Conservation (phyloP, 2,888 invertebrate species). For the Psylliodes chrysocephalus region DNA sequence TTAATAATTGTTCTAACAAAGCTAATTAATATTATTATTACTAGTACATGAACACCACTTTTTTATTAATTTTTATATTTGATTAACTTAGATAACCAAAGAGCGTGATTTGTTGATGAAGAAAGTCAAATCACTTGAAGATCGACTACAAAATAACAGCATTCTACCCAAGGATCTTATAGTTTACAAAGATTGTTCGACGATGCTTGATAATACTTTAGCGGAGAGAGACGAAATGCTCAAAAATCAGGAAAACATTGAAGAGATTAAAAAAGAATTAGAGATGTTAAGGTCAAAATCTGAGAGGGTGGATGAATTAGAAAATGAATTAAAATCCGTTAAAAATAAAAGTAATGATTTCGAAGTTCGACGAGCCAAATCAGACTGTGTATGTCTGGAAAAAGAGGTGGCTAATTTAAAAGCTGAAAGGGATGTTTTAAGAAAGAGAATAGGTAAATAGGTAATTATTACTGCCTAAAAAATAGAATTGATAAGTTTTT, state of each 20-base stretch:
- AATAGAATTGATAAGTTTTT: too few species aligned
- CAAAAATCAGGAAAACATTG: conserved; percentile 48
- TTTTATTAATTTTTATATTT: too few species aligned
- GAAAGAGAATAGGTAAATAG: conserved; percentile 32
- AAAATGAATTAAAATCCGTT: conserved; percentile 38
- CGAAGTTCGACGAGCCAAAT: conserved; percentile 41
- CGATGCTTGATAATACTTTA: conserved; percentile 51
- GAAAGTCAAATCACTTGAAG: conserved; percentile 52
- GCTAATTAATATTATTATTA: too few species aligned
- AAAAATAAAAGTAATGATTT: conserved; percentile 43
- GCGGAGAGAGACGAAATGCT: conserved; percentile 55
- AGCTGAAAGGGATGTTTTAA: conserved; percentile 48
- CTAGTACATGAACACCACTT: too few species aligned
- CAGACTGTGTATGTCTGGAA: conserved; percentile 44
- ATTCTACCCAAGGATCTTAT: conserved; percentile 53
- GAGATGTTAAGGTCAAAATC: conserved; percentile 47
- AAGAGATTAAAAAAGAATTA: conserved; percentile 47
- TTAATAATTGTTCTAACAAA: too few species aligned
- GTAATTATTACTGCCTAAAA: not conserved
- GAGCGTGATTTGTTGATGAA: conserved; percentile 53
- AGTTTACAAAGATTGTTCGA: conserved; percentile 48
- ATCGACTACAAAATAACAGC: conserved; percentile 50
- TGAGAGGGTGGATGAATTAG: conserved; percentile 46
- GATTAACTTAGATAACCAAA: conserved; percentile 22
- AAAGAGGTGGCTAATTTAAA: conserved; percentile 45